Conservation (phyloP, 2,888 invertebrate species). For the Iphiclides podalirius region DNA sequence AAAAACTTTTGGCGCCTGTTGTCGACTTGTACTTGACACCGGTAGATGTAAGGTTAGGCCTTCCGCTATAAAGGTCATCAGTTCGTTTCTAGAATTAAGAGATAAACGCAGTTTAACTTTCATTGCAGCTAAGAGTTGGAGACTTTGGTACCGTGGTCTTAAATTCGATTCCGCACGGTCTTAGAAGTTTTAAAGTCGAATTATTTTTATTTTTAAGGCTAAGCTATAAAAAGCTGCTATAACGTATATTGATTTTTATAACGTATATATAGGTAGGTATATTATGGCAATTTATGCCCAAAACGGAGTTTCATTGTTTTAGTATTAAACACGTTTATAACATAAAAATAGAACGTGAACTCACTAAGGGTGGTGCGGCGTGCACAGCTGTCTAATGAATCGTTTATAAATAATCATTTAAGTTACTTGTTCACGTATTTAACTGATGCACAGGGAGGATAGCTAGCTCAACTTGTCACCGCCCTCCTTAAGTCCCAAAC, state of each 20-base stretch:
- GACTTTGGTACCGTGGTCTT: too few species aligned
- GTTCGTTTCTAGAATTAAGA: neutral
- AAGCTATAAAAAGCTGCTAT: too few species aligned
- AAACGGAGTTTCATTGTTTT: constrained; percentile 5
- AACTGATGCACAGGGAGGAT: constrained; percentile 30
- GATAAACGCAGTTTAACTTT: too few species aligned
- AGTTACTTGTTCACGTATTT: constrained; percentile 46
- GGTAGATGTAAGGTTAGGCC: constrained; percentile 7
- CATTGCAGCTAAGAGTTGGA: too few species aligned
- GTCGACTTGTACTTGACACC: constrained; percentile 14
- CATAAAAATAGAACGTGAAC: constrained; percentile 10
- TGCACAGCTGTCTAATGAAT: neutral
- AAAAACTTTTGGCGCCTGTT: constrained; percentile 9
- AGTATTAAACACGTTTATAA: constrained; percentile 6
- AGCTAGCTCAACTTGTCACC: too few species aligned
- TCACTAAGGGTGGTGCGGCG: neutral
- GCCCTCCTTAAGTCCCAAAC: too few species aligned
- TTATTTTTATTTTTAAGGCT: too few species aligned
- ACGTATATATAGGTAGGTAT: too few species aligned
- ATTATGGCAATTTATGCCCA: too few species aligned
- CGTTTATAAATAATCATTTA: constrained; percentile 7
- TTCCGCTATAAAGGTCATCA: neutral
- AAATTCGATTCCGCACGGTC: too few species aligned
- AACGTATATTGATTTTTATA: too few species aligned
- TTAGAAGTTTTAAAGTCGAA: too few species aligned